Evolutionary conservation across 2,888 invertebrate genomes (phyloP).

Genomic region (Morpho helenor): DNA sequence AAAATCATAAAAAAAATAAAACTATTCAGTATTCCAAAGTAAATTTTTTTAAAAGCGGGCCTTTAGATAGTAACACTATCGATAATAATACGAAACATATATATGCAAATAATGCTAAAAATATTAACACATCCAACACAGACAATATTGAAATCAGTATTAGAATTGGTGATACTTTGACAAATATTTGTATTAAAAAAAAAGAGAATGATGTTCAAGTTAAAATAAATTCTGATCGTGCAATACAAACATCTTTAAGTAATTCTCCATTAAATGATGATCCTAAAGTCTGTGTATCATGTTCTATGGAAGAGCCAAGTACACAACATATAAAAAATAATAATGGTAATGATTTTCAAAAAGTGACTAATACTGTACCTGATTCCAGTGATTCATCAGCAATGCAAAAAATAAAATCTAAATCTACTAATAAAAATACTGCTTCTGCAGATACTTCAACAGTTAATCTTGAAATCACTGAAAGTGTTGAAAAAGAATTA

Average conservation of each 20-base stretch:
- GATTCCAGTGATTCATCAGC: no score
- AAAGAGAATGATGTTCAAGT: constrained; percentile 55
- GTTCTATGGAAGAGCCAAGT: constrained; percentile 25
- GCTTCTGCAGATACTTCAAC: constrained; percentile 63
- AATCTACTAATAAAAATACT: constrained; percentile 55
- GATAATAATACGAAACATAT: constrained; percentile 45
- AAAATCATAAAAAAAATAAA: not conserved
- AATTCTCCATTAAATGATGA: constrained; percentile 29
- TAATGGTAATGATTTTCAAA: not conserved
- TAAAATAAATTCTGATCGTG: constrained; percentile 55
- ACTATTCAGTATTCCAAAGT: constrained; percentile 18
- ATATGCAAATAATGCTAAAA: constrained; percentile 1
- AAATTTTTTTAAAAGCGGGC: constrained; percentile 50
- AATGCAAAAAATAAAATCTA: no score
- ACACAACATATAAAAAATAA: not conserved
- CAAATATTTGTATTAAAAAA: constrained; percentile 60
- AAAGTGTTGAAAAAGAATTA: constrained; percentile 63
- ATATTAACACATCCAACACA: constrained; percentile 28
- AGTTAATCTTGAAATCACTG: constrained; percentile 58
- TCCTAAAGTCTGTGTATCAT: constrained; percentile 4
- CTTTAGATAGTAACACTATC: constrained; percentile 34
- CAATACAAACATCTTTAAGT: constrained; percentile 53
- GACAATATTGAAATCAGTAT: constrained; percentile 66
- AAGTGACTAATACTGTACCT: not conserved
- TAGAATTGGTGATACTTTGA: constrained; percentile 55